These are phyloP conservation scores for Lepisosteus osseus DNA, from an alignment of 2,113 vertebrate species.

Conservation along the genomic window DNA sequence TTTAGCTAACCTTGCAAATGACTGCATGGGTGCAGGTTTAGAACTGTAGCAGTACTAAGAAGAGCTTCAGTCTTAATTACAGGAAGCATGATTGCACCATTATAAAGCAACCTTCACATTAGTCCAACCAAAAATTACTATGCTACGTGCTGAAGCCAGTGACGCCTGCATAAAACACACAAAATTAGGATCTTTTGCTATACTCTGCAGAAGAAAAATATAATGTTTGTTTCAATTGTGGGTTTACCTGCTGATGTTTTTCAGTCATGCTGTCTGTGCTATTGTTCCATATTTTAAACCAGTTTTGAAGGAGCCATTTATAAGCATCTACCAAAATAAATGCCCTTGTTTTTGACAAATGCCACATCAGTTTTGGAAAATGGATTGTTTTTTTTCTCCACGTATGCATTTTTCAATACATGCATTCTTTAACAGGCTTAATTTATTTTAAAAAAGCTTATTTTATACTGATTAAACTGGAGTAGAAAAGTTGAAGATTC, in stretches of 20 bases:
- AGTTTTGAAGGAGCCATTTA: too few relatives aligned
- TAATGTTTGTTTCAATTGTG: too few relatives aligned
- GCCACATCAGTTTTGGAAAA: too few relatives aligned
- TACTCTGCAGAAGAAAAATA: neutral
- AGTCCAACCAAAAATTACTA: neutral
- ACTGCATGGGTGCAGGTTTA: neutral
- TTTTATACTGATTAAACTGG: too few relatives aligned
- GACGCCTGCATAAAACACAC: neutral
- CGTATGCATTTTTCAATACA: too few relatives aligned
- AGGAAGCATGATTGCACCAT: neutral
- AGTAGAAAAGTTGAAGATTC: too few relatives aligned
- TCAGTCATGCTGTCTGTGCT: neutral
- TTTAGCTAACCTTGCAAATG: neutral
- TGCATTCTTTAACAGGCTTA: too few relatives aligned
- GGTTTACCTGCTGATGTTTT: neutral
- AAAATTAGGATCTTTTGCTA: neutral
- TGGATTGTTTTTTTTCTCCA: too few relatives aligned
- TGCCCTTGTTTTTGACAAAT: too few relatives aligned
- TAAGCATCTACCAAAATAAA: too few relatives aligned
- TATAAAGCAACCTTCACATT: neutral
- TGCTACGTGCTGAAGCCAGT: neutral
- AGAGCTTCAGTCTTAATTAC: neutral
- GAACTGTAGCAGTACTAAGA: neutral
- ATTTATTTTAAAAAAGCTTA: too few relatives aligned
- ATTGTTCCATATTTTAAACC: neutral